A percentile compares a stretch with the other conserved stretches of the same genome.
Evolutionary conservation across 2,888 invertebrate species (phyloP).

Genomic region (Hanleya hanleyi): DNA sequence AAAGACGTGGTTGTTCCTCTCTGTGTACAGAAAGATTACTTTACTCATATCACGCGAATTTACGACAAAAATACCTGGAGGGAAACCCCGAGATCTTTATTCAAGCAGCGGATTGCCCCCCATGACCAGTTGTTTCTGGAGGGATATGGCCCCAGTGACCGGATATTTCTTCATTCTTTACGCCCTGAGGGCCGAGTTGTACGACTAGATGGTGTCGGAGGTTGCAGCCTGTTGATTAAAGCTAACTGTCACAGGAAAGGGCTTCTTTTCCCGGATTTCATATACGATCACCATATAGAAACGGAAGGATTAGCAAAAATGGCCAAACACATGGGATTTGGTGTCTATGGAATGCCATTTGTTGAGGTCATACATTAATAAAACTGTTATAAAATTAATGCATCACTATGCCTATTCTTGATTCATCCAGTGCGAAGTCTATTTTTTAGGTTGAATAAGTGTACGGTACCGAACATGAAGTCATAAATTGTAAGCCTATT

Average conservation of each 20-base stretch:
- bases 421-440: no score
- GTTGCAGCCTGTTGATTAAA: conserved; percentile 37
- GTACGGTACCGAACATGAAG: no score
- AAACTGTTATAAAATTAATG: no score
- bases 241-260: conserved; percentile 40
- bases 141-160: conserved; percentile 34
- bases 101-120: conserved; percentile 5
- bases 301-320: conserved; percentile 47
- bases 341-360: conserved; percentile 35
- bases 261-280: conserved; percentile 41
- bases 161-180: conserved; percentile 32
- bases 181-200: conserved; percentile 29
- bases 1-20: conserved; percentile 37
- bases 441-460: no score
- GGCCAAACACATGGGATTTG: conserved; percentile 35
- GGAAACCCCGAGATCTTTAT: conserved; percentile 35
- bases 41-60: background rate
- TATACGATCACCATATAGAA: conserved; percentile 43
- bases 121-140: conserved; percentile 41
- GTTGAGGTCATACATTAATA: conserved; percentile 24
- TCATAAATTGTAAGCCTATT: no score
- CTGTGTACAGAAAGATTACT: conserved; percentile 30
- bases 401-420: no score
- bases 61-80: conserved; percentile 48
- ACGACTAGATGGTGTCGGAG: conserved; percentile 45